Conservation (phyloP, 2,113 vertebrate genomes). For the Rhynchopsitta pachyrhyncha region DNA sequence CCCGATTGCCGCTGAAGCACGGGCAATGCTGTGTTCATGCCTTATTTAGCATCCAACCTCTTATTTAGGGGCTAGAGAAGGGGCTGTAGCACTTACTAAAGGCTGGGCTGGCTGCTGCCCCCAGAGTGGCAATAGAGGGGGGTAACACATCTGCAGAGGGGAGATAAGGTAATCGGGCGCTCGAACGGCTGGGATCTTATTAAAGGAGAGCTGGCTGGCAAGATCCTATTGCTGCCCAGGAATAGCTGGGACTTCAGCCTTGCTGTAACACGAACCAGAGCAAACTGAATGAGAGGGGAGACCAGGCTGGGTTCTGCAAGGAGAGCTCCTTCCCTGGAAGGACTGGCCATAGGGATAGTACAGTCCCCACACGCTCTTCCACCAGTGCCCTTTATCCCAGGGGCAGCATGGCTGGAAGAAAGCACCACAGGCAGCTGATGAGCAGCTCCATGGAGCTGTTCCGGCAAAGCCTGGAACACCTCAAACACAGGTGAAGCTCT, state of each 20-base stretch:
- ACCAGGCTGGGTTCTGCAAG: neutral
- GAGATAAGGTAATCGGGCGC: constrained; percentile 39
- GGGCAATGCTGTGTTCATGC: neutral
- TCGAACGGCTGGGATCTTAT: neutral
- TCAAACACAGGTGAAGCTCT: neutral
- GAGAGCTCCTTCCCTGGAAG: too few species aligned
- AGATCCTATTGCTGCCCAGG: constrained; percentile 18
- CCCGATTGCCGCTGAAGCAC: neutral
- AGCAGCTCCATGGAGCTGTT: neutral
- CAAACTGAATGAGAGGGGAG: neutral
- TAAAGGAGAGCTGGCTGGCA: neutral
- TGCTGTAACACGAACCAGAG: neutral
- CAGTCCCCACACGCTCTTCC: neutral
- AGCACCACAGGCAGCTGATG: neutral
- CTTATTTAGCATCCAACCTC: neutral
- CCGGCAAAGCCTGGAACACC: neutral
- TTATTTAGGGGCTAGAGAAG: neutral
- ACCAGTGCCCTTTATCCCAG: neutral
- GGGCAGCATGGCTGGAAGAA: neutral
- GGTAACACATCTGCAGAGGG: neutral
- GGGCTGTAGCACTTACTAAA: neutral
- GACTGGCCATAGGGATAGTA: neutral
- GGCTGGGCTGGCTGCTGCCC: neutral
- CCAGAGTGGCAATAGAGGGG: neutral
- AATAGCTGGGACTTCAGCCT: neutral